Base-by-base conservation (phyloP, 2,888 invertebrate genomes). In the Latheticus oryzae region DNA sequence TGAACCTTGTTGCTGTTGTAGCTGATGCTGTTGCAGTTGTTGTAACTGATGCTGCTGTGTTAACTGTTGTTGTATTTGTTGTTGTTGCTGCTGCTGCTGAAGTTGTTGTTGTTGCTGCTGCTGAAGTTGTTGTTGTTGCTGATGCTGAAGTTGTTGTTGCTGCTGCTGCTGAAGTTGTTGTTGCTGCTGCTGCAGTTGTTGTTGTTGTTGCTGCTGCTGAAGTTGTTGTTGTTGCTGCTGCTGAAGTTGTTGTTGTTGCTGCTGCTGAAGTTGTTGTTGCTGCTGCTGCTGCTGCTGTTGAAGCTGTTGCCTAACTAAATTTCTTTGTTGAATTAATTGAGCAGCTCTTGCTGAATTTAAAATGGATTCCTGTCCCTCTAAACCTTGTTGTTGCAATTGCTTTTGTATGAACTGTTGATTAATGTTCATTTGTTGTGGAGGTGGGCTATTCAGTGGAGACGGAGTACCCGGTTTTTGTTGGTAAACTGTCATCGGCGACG, bases 301-400 rank as follows among this genome's bases (percentile, higher is more conserved):
- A 77, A 79, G 58, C 75, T 83, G 75, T 23, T 74, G 68, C 19
- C 59, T 32, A 7, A 48, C 55, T 12, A 59, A 30, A 32, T 73
- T 65, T 40, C 75, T 74, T 54, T 76, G 76, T 17, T 70, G 68
- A 45, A 77, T 70, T 52, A 78, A 60, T 37, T 76, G 74, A 43
- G 74, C 66, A 12, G 76, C 68, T 69, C 78, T 65, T 61, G 73
- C 68, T 13, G 76, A 71, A 67, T 74, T 74, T 61, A 83, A 80
- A 62, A 81, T 78, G 9, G 77, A 69, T 75, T 77, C 3, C 77
- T 77, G 70, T 76, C 40, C 17, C 16, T 62, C 64, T 68, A 70
- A 26, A 69, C 67, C 78, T 58, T 81, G 80, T 63, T 83, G 75
- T 55, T 75, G 83, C 15, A 79, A 73, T 33, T 83, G 71, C 64